Evolutionary conservation across 2,797 vertebrate species (phyloP).

Genomic region (Sebastes nivosus): DNA sequence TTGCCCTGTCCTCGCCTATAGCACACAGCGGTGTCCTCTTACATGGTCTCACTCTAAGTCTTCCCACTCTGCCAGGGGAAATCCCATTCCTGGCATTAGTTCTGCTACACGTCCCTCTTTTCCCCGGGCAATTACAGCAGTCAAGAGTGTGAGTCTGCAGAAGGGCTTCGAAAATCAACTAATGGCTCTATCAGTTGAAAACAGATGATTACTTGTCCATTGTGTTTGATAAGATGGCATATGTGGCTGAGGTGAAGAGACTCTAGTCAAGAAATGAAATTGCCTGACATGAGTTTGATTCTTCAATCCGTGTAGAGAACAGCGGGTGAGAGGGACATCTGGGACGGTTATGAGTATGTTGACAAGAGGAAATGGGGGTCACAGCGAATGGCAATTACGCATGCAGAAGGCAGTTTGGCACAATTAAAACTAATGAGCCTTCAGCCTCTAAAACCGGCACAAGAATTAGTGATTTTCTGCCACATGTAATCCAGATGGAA

Average conservation of each 20-base stretch:
- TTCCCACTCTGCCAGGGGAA: conserved; percentile 65
- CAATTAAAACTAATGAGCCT: conserved; percentile 83
- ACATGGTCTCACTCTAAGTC: conserved; percentile 61
- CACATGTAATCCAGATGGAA: conserved; percentile 79
- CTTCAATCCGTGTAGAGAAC: conserved; percentile 32
- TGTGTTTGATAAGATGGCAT: conserved; percentile 34
- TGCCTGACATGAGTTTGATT: conserved; percentile 27
- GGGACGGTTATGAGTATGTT: conserved; percentile 73
- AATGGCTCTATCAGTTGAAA: conserved; percentile 24
- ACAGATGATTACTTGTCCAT: conserved; percentile 17
- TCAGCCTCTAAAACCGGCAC: conserved; percentile 71
- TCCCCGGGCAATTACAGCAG: conserved; percentile 57
- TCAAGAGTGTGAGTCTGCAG: conserved; percentile 8
- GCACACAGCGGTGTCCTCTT: conserved; percentile 75
- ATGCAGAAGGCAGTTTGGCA: conserved; percentile 71
- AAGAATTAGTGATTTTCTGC: conserved; percentile 76
- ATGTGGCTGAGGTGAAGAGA: conserved; percentile 22
- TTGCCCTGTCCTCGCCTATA: conserved; percentile 69
- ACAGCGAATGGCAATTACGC: conserved; percentile 75
- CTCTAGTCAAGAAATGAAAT: conserved; percentile 30
- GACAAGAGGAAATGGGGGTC: conserved; percentile 80
- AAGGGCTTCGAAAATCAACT: conserved; percentile 46
- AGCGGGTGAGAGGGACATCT: conserved; percentile 62
- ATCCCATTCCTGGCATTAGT: conserved; percentile 76
- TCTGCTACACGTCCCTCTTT: conserved; percentile 63